Evolutionary conservation across 2,888 invertebrate genomes (phyloP).

Genomic region (Standfussiana lucernea): DNA sequence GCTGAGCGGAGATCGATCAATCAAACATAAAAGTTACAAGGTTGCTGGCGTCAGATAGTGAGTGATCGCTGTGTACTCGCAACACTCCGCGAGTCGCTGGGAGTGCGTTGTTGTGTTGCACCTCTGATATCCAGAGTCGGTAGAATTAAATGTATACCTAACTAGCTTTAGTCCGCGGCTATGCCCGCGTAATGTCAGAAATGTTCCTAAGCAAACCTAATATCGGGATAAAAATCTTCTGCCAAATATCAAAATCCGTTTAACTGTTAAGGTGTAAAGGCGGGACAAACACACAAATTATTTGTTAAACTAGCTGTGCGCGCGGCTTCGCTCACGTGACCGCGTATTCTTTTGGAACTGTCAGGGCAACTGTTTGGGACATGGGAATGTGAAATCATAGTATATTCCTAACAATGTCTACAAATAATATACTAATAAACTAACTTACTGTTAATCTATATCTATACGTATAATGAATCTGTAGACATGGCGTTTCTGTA

Average conservation of each 20-base stretch:
- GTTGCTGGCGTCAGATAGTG: not conserved
- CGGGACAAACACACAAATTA: not conserved
- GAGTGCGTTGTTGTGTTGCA: not conserved
- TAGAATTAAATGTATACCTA: not conserved
- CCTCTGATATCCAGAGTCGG: not conserved
- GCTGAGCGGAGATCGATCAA: not conserved
- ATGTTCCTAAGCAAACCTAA: not conserved
- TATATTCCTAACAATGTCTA: no score
- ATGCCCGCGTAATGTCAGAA: not conserved
- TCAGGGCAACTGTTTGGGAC: no score
- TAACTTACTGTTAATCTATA: no score
- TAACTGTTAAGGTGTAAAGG: not conserved
- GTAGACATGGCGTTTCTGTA: no score
- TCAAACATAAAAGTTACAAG: conserved; percentile 1
- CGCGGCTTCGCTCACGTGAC: no score
- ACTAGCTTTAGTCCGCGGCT: not conserved
- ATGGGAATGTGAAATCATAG: no score
- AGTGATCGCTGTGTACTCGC: not conserved
- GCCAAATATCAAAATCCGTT: not conserved
- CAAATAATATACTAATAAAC: no score
- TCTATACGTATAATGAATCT: no score
- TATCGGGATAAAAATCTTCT: not conserved
- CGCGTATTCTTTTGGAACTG: no score
- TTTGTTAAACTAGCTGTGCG: no score
- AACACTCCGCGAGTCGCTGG: not conserved